Evolutionary conservation across 1,140 invertebrate species (phyloP).

Genomic region (Bemisia tabaci): DNA sequence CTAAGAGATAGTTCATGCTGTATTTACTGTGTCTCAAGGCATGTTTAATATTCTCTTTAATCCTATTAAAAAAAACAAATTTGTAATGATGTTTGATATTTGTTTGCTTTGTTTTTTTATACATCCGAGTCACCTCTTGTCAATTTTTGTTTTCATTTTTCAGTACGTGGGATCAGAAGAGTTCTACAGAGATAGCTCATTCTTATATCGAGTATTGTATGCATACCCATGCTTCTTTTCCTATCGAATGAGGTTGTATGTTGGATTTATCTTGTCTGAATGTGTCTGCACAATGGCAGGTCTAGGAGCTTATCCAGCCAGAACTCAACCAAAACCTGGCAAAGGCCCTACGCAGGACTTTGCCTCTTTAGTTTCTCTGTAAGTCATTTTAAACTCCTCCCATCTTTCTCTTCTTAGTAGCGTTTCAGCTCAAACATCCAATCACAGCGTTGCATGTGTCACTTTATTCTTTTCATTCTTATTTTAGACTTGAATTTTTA

Average conservation of each 20-base stretch:
- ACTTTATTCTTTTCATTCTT: too few relatives aligned
- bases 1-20: too few relatives aligned
- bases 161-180: constrained; percentile 56
- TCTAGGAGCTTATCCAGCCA: constrained; percentile 74
- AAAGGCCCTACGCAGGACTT: constrained; percentile 46
- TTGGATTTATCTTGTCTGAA: constrained; percentile 77
- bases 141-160: constrained; percentile 32
- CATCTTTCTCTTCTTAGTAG: background rate
- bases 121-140: too few relatives aligned
- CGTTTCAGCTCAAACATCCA: too few relatives aligned
- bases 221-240: constrained; percentile 74
- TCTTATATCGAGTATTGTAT: constrained; percentile 66
- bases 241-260: constrained; percentile 80
- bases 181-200: constrained; percentile 46
- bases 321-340: constrained; percentile 54
- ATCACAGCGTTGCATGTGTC: too few relatives aligned
- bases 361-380: constrained; percentile 14
- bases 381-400: constrained; percentile 8
- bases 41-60: too few relatives aligned
- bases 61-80: too few relatives aligned
- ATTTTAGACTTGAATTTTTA: too few relatives aligned
- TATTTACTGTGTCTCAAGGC: too few relatives aligned
- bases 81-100: too few relatives aligned
- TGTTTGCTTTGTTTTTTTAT: too few relatives aligned
- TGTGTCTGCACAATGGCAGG: constrained; percentile 82